Evolutionary conservation across 2,888 invertebrate species (phyloP), one percentile per base, ranked within the genome.

Genomic region (Aspidapion aeneum): DNA sequence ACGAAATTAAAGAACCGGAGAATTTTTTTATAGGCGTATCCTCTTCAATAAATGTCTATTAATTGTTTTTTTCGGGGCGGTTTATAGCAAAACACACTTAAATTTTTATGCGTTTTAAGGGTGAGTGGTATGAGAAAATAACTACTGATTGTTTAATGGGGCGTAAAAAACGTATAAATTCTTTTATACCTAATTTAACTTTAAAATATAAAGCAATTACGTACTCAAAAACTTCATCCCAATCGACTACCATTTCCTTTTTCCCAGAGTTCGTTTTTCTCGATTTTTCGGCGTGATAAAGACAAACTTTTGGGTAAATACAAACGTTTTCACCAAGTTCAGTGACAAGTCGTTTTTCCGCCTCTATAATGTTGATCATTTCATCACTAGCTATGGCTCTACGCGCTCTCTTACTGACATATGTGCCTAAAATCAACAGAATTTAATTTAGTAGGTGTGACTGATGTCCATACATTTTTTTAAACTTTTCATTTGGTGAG

Each of bases 281-380:
- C 12, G 87, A 85, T 63, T 83, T 81, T 58, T 81, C 83, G 0
- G 90, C 90, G 74, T 90, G 88, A 67, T 87, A 86, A 49, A 86
- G 85, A 76, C 93, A 94, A 21, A 91, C 89, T 66, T 89, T 86
- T 71, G 91, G 90, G 73, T 90, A 89, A 70, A 94, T 85, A 76
- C 93, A 93, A 21, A 91, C 90, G 67, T 87, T 85, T 49, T 87
- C 85, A 18, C 93, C 93, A 71, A 93, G 86, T 79, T 92, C 92
- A 7, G 83, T 83, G 1, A 90, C 83, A 63, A 93, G 86, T 78
- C 88, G 87, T 77, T 91, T 91, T 80, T 93, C 93, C n/a, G 91
- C 90, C 74, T 90, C 85, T 0, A 81, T 81, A 21, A 87, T 86
- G 76, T 93, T 89, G 48, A 85, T 79, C 80, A 85, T 80, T 66